Evolutionary conservation across 2,113 vertebrate species (phyloP), one percentile per base, ranked within the genome.

Genomic region (Ictidomys tridecemlineatus): DNA sequence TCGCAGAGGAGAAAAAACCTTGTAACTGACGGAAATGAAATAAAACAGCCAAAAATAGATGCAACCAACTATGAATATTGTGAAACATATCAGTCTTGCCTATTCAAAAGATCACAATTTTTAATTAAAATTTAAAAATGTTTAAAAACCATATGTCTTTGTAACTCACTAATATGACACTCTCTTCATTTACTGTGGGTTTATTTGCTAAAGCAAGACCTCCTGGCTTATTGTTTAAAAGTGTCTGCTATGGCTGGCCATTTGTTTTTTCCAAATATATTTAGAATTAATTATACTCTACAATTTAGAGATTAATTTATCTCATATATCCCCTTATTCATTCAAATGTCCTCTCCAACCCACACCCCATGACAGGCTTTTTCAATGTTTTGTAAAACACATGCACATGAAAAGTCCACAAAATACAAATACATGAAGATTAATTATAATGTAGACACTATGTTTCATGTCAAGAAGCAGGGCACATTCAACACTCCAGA

Each of bases 21-120:
- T 70, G 12, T 94, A 97, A 98, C 96, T 85, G 91, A 93, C 58
- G 65, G 91, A 98, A 96, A 95, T 94, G 91, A 86, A 97, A 94
- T 74, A 72, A 89, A 95, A 91, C 83, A 93, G 74, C 69, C 88
- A 91, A 88, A 92, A 67, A 24, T 4, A 86, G n/a, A 85, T 77
- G 74, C 63, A 76, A 90, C 63, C 24, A 85, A 37, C 63, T 79
- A 42, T 78, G 32, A 30, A 30, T 39, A 51, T 97, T 94, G 65
- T 87, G 93, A 96, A 95, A 96, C 26, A 30, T 34, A 86, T 85
- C 58, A 30, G 37, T 84, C 48, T 89, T 61, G 70, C 61, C 89
- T 69, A 45, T 48, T 53, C 83, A 86, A 89, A 89, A 82, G 69
- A 80, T 22, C 34, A 78, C 5, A 53, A 65, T 30, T 83, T 76